These are phyloP conservation scores for Myodes glareolus DNA, from an alignment of 2,113 vertebrate species.

Conservation along the genomic window DNA sequence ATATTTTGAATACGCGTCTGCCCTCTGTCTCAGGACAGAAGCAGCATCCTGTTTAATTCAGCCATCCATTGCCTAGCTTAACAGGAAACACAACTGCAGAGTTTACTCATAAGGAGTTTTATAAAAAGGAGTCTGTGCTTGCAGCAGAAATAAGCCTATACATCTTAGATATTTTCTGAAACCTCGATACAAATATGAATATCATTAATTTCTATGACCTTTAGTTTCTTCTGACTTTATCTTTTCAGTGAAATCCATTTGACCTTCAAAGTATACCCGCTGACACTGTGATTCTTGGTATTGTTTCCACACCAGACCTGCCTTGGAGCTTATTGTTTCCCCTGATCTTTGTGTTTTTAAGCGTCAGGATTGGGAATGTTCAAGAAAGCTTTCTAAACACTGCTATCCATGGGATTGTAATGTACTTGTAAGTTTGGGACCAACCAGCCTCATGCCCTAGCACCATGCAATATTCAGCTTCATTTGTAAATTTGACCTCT, in stretches of 20 bases:
- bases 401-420: not conserved
- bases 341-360: not conserved
- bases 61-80: not conserved
- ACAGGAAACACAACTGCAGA: not conserved
- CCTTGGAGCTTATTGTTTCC: not conserved
- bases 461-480: not conserved
- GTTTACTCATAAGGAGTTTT: not conserved
- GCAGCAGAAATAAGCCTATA: not conserved
- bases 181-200: not conserved
- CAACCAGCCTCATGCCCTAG: not conserved
- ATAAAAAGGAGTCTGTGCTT: not conserved
- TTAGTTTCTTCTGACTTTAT: not conserved
- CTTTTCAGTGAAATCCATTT: slow-evolving; percentile 2
- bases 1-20: not conserved
- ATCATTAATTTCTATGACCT: not conserved
- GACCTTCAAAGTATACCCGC: not conserved
- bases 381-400: not conserved
- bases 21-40: not conserved
- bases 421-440: not conserved
- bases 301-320: not conserved
- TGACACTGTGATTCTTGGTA: not conserved
- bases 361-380: not conserved
- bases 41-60: not conserved
- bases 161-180: not conserved
- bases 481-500: not conserved